Percentiles rank a stretch among this genome's conserved stretches.
These are phyloP conservation scores for Carposina sasakii DNA, from an alignment of 1,140 invertebrate species.

Conservation along the genomic window DNA sequence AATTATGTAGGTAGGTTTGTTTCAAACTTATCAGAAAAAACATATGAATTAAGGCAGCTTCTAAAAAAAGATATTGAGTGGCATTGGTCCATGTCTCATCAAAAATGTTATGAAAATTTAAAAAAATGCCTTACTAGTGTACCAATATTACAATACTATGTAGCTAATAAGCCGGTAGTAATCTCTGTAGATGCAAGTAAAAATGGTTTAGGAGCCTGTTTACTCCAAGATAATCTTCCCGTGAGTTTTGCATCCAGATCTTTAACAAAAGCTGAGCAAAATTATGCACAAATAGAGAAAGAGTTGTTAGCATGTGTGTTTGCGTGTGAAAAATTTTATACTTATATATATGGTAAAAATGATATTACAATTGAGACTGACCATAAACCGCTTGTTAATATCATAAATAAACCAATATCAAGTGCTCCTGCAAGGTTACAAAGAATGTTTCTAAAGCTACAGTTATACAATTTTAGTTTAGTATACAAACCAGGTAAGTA, in stretches of 20 bases:
- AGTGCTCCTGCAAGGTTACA: constrained; percentile 9
- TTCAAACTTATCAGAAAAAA: neutral
- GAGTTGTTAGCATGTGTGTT: constrained; percentile 11
- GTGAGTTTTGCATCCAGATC: constrained; percentile 40
- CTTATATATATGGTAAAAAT: constrained; percentile 5
- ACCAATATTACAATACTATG: neutral
- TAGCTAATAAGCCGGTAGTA: neutral
- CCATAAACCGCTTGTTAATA: constrained; percentile 4
- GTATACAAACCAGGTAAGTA: constrained; percentile 39
- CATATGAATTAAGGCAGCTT: neutral
- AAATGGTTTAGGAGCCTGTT: constrained; percentile 35
- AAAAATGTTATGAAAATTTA: neutral
- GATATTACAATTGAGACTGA: neutral
- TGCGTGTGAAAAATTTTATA: constrained; percentile 14
- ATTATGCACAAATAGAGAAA: constrained; percentile 23
- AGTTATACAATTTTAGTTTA: constrained; percentile 31
- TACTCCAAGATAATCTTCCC: constrained; percentile 43
- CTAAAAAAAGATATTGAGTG: neutral
- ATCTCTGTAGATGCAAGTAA: constrained; percentile 42
- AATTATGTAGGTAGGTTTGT: neutral
- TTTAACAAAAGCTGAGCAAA: constrained; percentile 36
- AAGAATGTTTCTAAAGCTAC: constrained; percentile 49
- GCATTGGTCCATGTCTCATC: neutral
- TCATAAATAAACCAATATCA: constrained; percentile 8
- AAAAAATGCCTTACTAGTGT: neutral